These are phyloP conservation scores for Acanthosepion pharaonis DNA, from an alignment of 2,888 invertebrate species.

Conservation along the genomic window DNA sequence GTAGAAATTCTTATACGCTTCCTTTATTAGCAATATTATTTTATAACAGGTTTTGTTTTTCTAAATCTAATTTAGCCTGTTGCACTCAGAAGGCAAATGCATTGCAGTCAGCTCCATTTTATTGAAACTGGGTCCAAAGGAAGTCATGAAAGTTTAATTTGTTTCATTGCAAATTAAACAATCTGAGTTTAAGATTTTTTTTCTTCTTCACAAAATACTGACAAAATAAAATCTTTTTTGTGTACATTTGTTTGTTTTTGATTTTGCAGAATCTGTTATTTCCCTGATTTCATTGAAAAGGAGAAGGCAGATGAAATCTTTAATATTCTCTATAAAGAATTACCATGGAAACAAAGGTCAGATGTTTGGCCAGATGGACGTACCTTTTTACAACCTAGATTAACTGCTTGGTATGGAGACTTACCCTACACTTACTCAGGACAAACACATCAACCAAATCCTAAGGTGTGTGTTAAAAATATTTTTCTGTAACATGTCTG, in stretches of 20 bases:
- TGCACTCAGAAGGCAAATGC: no score
- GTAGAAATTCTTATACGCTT: background rate
- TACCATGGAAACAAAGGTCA: constrained; percentile 70
- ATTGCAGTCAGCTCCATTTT: no score
- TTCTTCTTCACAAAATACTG: background rate
- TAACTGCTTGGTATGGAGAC: constrained; percentile 77
- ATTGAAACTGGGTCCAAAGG: no score
- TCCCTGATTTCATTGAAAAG: constrained; percentile 67
- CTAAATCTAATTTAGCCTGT: no score
- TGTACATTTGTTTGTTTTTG: constrained; percentile 33
- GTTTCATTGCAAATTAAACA: no score
- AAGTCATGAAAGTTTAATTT: no score
- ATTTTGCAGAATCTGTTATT: constrained; percentile 65
- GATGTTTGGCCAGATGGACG: constrained; percentile 63
- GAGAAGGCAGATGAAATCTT: constrained; percentile 64
- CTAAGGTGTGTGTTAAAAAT: constrained; percentile 58
- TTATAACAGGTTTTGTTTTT: no score
- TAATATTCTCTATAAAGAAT: constrained; percentile 65
- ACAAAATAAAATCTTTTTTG: background rate
- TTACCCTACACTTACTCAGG: constrained; percentile 76
- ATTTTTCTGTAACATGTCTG: background rate
- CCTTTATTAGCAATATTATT: no score
- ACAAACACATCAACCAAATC: constrained; percentile 63
- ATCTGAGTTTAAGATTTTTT: no score
- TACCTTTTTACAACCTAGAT: constrained; percentile 72